phyloP scores from a whole-genome alignment of 2,113 vertebrate species.

The Circaetus cinerascens region DNA sequence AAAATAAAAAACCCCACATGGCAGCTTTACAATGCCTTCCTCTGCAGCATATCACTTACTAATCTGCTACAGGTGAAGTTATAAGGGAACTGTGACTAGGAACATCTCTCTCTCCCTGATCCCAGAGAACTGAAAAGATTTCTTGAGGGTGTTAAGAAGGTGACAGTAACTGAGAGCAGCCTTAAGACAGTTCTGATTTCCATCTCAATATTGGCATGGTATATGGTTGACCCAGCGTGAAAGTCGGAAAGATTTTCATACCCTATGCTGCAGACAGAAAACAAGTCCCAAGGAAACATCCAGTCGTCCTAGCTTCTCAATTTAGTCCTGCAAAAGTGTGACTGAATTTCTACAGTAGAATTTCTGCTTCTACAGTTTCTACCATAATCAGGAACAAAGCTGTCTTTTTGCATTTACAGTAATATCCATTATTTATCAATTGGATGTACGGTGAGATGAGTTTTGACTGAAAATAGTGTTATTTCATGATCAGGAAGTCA shows the following conservation, averaged over 20 bases:
- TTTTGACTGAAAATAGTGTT: slow-evolving; percentile 14
- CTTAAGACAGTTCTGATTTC: not conserved
- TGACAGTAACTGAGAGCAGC: not conserved
- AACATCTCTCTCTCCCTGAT: not conserved
- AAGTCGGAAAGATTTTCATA: not conserved
- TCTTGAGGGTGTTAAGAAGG: not conserved
- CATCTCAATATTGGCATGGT: not conserved
- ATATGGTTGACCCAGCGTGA: fast-evolving
- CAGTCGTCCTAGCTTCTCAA: not conserved
- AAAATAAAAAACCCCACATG: not conserved
- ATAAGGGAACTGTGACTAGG: not conserved
- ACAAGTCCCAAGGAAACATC: not conserved
- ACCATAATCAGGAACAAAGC: not conserved
- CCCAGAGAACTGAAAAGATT: not conserved
- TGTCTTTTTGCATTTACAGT: not conserved
- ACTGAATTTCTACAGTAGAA: not conserved
- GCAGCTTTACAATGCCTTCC: not conserved
- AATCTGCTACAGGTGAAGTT: not conserved
- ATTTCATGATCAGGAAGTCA: not conserved
- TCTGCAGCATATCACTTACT: not conserved
- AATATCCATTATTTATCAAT: not conserved
- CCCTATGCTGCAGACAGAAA: not conserved
- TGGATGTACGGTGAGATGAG: not conserved
- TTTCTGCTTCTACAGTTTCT: not conserved
- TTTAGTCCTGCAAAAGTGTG: not conserved